Base-by-base conservation (phyloP, 2,113 vertebrate species). In the Chloroceryle aenea region DNA sequence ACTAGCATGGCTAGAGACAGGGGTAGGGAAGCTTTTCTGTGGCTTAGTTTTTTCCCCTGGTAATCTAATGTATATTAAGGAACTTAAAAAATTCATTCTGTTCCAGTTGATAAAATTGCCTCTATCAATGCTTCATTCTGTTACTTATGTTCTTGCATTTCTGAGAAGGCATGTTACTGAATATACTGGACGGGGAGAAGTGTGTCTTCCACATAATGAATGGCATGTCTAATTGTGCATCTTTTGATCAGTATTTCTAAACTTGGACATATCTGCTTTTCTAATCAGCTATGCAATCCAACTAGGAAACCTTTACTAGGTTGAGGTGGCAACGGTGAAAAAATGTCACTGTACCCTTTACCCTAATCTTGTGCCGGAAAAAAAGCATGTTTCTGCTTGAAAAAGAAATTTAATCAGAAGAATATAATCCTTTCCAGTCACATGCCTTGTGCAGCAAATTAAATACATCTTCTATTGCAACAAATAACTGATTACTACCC, bases 1-100 rank as follows among this genome's bases (percentile, higher is more conserved):
- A 34, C 9, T 58, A 14, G 8, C 1, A 4, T 7, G 20, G 5
- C 4, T 14, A 10, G 14, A 42, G 4, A 10, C 25, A 45, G 4
- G 5, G 6, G 2, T 6, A 40, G 19, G 0, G 2, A 43, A 58
- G 3, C 5, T 59, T 55, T 78, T 3, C 9, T 74, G 17, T 74
- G 36, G 12, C 8, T 87, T 62, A 19, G 12, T 53, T 17, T 67
- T 67, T 81, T 42, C 7, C 4, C 9, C 5, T 22, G 25, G 4
- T 42, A 66, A 47, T 12, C 36, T 9, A 34, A 19, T 4, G 2
- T 17, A 26, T 47, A 5, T 40, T 34, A 34, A 52, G 36, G 26
- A 43, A 32, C 8, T n/a, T 29, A 40, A n/a, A n/a, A n/a, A n/a
- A n/a, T n/a, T n/a, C n/a, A n/a, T n/a, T n/a, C n/a, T 34, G 5